A percentile compares a stretch with the other conserved stretches of the same genome.
Evolutionary conservation across 92 coral and sea anemone species (phyloP).

Genomic region (Palythoa grandiflora): DNA sequence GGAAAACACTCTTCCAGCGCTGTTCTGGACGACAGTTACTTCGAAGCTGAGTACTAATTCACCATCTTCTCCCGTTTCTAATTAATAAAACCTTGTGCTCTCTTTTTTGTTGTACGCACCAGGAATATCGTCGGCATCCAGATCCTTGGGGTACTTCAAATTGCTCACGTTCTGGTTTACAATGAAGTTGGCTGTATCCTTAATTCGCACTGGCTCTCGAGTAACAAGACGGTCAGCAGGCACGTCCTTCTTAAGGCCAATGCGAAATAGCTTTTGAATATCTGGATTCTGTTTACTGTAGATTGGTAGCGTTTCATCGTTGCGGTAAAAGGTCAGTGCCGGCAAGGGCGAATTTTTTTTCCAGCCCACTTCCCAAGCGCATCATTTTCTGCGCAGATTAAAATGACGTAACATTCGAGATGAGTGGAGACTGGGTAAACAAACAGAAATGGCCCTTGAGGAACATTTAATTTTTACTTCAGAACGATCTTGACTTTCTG

Average conservation of each 20-base stretch:
- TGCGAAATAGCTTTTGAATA: slow-evolving; percentile 33
- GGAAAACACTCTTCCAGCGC: slow-evolving; percentile 29
- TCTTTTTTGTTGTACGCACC: slow-evolving; percentile 49
- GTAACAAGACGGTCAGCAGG: slow-evolving; percentile 42
- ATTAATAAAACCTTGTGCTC: slow-evolving; percentile 50
- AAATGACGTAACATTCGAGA: too few species aligned
- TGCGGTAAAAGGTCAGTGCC: slow-evolving; percentile 31
- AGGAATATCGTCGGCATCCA: slow-evolving; percentile 45
- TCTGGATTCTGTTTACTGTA: slow-evolving; percentile 40
- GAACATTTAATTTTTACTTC: too few species aligned
- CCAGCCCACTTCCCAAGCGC: too few species aligned
- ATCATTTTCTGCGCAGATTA: too few species aligned
- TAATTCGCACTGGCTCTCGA: slow-evolving; percentile 43
- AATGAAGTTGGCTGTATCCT: slow-evolving; percentile 51
- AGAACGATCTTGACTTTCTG: too few species aligned
- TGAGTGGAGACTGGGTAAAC: too few species aligned
- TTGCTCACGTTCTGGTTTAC: slow-evolving; percentile 41
- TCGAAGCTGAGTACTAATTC: slow-evolving; percentile 30
- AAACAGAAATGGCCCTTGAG: too few species aligned
- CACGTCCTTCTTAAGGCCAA: slow-evolving; percentile 43
- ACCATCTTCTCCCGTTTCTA: slow-evolving; percentile 32
- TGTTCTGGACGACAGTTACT: slow-evolving; percentile 50
- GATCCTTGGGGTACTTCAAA: slow-evolving; percentile 53
- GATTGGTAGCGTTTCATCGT: slow-evolving; percentile 45
- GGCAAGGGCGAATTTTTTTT: too few species aligned